phyloP scores from a whole-genome alignment of 2,888 invertebrate species.

The Mythimna impura region DNA sequence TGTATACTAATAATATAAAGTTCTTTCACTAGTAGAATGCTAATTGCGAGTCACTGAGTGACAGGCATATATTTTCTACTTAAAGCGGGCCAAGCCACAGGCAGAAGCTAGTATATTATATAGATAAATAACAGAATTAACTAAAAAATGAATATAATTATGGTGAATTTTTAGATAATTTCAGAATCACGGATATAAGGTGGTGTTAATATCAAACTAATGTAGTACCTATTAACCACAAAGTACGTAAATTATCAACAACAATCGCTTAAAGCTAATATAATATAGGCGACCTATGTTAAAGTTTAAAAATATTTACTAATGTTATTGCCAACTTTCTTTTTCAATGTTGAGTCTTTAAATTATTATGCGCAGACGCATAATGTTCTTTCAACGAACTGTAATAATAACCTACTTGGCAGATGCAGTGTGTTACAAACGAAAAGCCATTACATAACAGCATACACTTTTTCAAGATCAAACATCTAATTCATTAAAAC shows the following conservation, averaged over 20 bases:
- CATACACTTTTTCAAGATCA: slow-evolving; percentile 68
- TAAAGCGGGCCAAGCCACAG: too few relatives aligned
- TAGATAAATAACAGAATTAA: too few relatives aligned
- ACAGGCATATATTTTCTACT: not conserved
- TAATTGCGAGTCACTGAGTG: too few relatives aligned
- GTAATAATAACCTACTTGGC: slow-evolving; percentile 80
- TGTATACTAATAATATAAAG: too few relatives aligned
- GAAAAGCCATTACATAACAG: slow-evolving; percentile 51
- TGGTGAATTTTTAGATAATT: too few relatives aligned
- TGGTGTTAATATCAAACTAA: not conserved
- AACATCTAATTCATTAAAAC: slow-evolving; percentile 59
- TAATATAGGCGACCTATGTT: not conserved
- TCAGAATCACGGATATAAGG: too few relatives aligned
- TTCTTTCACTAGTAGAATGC: too few relatives aligned
- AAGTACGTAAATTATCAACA: too few relatives aligned
- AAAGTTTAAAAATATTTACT: slow-evolving; percentile 8
- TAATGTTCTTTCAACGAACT: slow-evolving; percentile 71
- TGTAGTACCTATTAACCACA: too few relatives aligned
- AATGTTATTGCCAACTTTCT: slow-evolving; percentile 19
- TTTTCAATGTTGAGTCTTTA: slow-evolving; percentile 46
- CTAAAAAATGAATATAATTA: too few relatives aligned
- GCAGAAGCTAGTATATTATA: too few relatives aligned
- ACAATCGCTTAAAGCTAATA: too few relatives aligned
- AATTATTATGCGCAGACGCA: slow-evolving; percentile 67
- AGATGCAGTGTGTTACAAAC: slow-evolving; percentile 58